Percentiles rank a stretch among this genome's conserved stretches.
Evolutionary conservation across 1,140 invertebrate genomes (phyloP).

Genomic region (Lepidotrigona ventralis): DNA sequence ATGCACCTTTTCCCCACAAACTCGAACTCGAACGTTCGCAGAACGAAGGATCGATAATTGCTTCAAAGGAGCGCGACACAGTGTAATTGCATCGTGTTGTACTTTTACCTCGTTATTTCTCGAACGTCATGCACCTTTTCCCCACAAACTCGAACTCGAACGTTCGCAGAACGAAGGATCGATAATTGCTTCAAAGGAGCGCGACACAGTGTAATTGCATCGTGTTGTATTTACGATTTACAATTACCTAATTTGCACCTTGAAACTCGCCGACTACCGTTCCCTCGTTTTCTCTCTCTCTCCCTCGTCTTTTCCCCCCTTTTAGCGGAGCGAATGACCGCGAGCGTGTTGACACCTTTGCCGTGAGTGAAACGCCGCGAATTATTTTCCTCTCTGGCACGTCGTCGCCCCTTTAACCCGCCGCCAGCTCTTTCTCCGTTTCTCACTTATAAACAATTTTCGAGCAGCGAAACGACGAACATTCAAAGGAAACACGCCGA

Average conservation of each 20-base stretch:
- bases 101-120: neutral
- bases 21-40: neutral
- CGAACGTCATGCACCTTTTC: neutral
- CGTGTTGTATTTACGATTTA: slow-evolving; percentile 22
- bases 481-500: slow-evolving; percentile 45
- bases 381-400: slow-evolving; percentile 14
- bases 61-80: slow-evolving; percentile 17
- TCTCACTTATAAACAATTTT: slow-evolving; percentile 50
- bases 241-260: slow-evolving; percentile 35
- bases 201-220: slow-evolving; percentile 23
- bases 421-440: slow-evolving; percentile 1
- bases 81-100: slow-evolving; percentile 27
- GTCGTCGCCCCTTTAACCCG: neutral
- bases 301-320: neutral
- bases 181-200: slow-evolving; percentile 29
- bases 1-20: neutral
- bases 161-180: neutral
- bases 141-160: neutral
- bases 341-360: slow-evolving; percentile 32
- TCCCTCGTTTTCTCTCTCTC: neutral
- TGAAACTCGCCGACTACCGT: neutral
- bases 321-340: slow-evolving; percentile 33
- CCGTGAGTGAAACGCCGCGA: slow-evolving; percentile 20
- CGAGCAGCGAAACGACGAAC: slow-evolving; percentile 43
- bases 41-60: slow-evolving; percentile 15